Percentiles rank a stretch among this genome's conserved stretches.
phyloP scores from a whole-genome alignment of 2,113 vertebrate species.

The Seriola dumerili region DNA sequence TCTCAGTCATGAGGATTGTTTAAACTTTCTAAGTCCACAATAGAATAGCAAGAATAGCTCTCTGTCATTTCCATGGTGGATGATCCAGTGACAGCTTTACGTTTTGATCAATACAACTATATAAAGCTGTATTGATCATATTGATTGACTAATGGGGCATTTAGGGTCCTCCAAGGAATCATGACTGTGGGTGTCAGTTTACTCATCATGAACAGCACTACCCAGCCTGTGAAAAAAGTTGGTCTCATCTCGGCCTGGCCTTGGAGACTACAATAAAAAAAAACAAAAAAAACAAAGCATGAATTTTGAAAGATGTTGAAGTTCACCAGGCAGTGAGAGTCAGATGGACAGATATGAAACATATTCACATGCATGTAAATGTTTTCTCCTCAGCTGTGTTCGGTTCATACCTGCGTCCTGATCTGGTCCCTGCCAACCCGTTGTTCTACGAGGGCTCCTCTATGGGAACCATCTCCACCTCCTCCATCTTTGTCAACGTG shows the following conservation, averaged over 20 bases:
- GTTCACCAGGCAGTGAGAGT: not conserved
- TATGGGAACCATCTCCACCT: constrained; percentile 92
- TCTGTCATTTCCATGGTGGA: not conserved
- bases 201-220: not conserved
- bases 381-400: constrained; percentile 80
- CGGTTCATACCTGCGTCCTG: constrained; percentile 85
- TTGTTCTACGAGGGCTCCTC: constrained; percentile 91
- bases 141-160: not conserved
- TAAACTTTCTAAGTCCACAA: not conserved
- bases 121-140: not conserved
- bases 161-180: constrained; percentile 2
- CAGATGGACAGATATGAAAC: not conserved
- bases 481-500: constrained; percentile 89
- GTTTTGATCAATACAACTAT: not conserved
- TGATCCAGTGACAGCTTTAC: not conserved
- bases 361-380: not conserved
- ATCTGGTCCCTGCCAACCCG: constrained; percentile 89
- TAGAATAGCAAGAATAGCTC: not conserved
- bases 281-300: not conserved
- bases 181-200: not conserved
- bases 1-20: not conserved
- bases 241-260: not conserved
- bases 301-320: not conserved
- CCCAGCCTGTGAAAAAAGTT: not conserved
- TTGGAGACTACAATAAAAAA: not conserved